These are phyloP conservation scores for Styela clava DNA, from an alignment of 23 tunicate genomes.

Conservation along the genomic window DNA sequence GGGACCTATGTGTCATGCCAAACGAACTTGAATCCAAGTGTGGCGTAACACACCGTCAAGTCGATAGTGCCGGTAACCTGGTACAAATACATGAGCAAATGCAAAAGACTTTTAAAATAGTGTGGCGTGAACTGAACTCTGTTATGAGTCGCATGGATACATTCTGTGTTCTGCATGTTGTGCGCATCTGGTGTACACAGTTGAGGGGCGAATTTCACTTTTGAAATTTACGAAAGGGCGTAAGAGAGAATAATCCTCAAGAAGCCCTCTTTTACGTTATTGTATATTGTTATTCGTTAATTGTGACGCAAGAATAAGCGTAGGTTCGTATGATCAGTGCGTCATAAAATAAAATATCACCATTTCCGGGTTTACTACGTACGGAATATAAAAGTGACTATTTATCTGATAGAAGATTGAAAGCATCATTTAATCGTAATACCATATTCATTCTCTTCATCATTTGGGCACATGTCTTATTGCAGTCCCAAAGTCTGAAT, in stretches of 20 bases:
- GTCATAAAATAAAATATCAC: background rate
- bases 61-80: too few species aligned
- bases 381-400: too few species aligned
- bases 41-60: too few species aligned
- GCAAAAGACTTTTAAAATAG: too few species aligned
- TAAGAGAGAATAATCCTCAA: background rate
- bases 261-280: background rate
- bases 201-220: too few species aligned
- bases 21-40: too few species aligned
- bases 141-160: background rate
- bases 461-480: background rate
- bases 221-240: background rate
- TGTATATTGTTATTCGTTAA: background rate
- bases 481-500: too few species aligned
- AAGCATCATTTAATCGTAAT: background rate
- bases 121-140: background rate
- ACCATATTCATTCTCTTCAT: background rate
- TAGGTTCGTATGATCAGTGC: background rate
- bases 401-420: too few species aligned
- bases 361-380: background rate
- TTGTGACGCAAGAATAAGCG: background rate
- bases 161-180: too few species aligned
- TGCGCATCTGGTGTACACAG: too few species aligned
- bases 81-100: too few species aligned
- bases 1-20: too few species aligned